These are phyloP conservation scores for Sarcophaga variegata DNA, from an alignment of 2,888 invertebrate genomes.

Conservation along the genomic window DNA sequence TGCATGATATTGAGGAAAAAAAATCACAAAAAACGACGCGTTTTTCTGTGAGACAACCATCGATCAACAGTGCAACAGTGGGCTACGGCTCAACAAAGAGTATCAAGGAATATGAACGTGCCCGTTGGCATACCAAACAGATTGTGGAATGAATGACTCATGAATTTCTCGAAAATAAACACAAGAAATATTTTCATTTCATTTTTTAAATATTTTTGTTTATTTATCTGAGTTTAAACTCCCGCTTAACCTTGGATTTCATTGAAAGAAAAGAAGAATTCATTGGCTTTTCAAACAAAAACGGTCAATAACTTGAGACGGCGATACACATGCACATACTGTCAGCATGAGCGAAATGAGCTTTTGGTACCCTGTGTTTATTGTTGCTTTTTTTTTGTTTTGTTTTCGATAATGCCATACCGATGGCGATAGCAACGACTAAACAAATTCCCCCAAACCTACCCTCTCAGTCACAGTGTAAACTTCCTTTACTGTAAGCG, in stretches of 20 bases:
- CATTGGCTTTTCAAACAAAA: conserved; percentile 59
- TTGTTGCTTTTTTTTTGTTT: background rate
- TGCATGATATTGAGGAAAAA: conserved; percentile 44
- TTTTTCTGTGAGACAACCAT: background rate
- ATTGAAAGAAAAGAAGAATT: conserved; percentile 47
- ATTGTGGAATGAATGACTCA: conserved; percentile 38
- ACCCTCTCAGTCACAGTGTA: too few species aligned
- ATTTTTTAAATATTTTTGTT: conserved; percentile 4
- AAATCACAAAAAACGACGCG: background rate
- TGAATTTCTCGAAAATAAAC: conserved; percentile 22
- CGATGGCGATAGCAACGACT: conserved; percentile 31
- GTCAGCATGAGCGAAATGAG: conserved; percentile 1
- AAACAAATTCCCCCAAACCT: conserved; percentile 22
- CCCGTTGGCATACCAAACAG: background rate
- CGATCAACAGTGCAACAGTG: background rate
- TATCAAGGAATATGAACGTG: conserved; percentile 11
- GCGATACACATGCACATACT: background rate
- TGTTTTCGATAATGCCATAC: background rate
- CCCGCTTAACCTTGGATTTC: conserved; percentile 64
- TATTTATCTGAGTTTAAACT: conserved; percentile 49
- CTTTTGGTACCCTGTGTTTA: conserved; percentile 11
- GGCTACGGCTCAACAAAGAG: conserved; percentile 45
- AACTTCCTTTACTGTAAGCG: too few species aligned
- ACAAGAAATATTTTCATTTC: conserved; percentile 11
- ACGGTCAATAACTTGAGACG: conserved; percentile 52